A percentile compares a stretch with the other conserved stretches of the same genome.
Evolutionary conservation across 2,797 vertebrate genomes (phyloP).

Genomic region (Poecilia gillii): DNA sequence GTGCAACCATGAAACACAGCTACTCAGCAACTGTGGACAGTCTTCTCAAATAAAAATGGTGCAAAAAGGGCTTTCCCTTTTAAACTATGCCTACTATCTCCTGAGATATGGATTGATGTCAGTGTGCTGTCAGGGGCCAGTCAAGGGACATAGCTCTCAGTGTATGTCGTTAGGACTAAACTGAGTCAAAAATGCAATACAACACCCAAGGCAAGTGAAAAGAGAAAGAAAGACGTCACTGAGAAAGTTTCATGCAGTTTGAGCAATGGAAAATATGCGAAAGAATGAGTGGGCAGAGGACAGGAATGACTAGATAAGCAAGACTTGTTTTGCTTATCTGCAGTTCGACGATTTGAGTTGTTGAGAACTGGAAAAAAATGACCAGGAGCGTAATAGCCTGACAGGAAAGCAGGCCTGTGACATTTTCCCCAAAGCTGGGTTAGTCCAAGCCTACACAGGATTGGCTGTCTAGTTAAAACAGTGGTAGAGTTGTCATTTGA

Average conservation of each 20-base stretch:
- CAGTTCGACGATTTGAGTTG: constrained; percentile 19
- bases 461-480: constrained; percentile 32
- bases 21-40: not conserved
- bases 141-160: constrained; percentile 24
- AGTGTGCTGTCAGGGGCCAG: constrained; percentile 51
- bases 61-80: constrained; percentile 13
- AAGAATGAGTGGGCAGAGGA: constrained; percentile 9
- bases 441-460: constrained; percentile 13
- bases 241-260: constrained; percentile 7
- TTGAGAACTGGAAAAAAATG: constrained; percentile 14
- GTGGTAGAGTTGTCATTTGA: not conserved
- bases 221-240: not conserved
- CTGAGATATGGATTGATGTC: constrained; percentile 48
- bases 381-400: constrained; percentile 29
- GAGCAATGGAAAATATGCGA: constrained; percentile 28
- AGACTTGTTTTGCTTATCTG: constrained; percentile 12
- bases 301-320: constrained; percentile 19
- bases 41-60: not conserved
- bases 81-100: constrained; percentile 41
- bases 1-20: not conserved
- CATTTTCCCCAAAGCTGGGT: constrained; percentile 11
- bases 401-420: constrained; percentile 42
- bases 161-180: constrained; percentile 21
- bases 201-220: constrained; percentile 9
- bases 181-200: constrained; percentile 33